Conservation (phyloP, 2,113 vertebrate genomes). For the Phocoena phocoena region DNA sequence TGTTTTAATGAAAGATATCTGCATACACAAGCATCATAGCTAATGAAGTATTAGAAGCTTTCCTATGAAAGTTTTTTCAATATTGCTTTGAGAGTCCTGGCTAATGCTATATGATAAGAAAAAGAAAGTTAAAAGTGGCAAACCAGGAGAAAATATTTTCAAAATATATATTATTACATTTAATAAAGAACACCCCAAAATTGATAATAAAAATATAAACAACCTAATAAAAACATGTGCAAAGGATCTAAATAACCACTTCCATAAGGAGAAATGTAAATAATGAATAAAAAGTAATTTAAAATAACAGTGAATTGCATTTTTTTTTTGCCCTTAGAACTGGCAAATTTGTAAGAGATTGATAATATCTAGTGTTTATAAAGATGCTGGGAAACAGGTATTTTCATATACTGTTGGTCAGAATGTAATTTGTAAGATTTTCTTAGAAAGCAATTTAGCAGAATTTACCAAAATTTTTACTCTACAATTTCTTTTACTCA, state of each 20-base stretch:
- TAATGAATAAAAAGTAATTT: background rate
- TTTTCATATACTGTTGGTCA: background rate
- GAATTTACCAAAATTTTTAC: background rate
- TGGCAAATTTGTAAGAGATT: background rate
- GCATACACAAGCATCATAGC: background rate
- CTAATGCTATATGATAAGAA: background rate
- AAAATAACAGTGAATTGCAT: background rate
- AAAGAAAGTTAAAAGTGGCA: background rate
- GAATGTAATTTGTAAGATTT: background rate
- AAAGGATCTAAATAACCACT: background rate
- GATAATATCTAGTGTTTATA: background rate
- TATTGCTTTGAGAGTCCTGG: background rate
- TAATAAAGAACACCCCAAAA: background rate
- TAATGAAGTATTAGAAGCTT: background rate
- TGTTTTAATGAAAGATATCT: background rate
- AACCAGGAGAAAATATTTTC: background rate
- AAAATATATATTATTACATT: background rate
- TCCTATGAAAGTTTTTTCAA: background rate
- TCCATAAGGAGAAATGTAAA: background rate
- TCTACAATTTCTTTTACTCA: background rate
- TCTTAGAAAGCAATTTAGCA: background rate
- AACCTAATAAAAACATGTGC: background rate
- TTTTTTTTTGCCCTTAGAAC: background rate
- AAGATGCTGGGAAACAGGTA: background rate
- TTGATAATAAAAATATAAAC: background rate